Evolutionary conservation across 2,888 invertebrate species (phyloP), one percentile per base, ranked within the genome.

Genomic region (Podotricha telesiphe): DNA sequence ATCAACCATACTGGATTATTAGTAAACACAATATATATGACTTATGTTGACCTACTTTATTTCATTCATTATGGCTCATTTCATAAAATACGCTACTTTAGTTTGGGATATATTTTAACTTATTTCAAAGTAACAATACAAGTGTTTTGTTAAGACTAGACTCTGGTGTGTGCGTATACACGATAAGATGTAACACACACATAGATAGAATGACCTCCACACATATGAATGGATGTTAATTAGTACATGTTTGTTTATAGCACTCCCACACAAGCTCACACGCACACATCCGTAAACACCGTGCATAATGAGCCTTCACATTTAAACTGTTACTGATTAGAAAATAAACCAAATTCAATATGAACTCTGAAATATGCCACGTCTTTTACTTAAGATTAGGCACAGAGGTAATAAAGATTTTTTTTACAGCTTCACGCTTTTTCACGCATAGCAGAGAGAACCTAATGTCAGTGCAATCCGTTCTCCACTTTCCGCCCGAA

Each of bases 201-300:
- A 85, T 80, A 80, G 80, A 82, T 81, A 81, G 77, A 76, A 79
- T 84, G 88, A 85, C 85, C 89, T 86, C 86, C 84, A 86, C 87
- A 87, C 88, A 86, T 82, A 79, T 85, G 88, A 89, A 89, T 89
- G 86, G 83, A 87, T 85, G 91, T 86, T 90, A 89, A 90, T 91
- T 89, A 90, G 86, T 89, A 79, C 78, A 84, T 85, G 86, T 87
- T 88, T 87, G 88, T 89, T 87, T 87, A 79, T 85, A 86, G 84
- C 85, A 85, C 85, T 84, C 83, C 77, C 77, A 86, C 82, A 82
- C 79, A 78, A 73, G 74, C 74, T 76, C 75, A 75, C 72, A 78
- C 74, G 74, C 74, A 77, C 76, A 75, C 73, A 75, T 65, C 76
- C 77, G 53, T 65, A 53, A 69, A 70, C 63, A 71, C 70, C 72